A percentile compares a stretch with the other conserved stretches of the same genome.
Evolutionary conservation across 2,797 vertebrate genomes (phyloP).

Genomic region (Zenarchopterus dispar): DNA sequence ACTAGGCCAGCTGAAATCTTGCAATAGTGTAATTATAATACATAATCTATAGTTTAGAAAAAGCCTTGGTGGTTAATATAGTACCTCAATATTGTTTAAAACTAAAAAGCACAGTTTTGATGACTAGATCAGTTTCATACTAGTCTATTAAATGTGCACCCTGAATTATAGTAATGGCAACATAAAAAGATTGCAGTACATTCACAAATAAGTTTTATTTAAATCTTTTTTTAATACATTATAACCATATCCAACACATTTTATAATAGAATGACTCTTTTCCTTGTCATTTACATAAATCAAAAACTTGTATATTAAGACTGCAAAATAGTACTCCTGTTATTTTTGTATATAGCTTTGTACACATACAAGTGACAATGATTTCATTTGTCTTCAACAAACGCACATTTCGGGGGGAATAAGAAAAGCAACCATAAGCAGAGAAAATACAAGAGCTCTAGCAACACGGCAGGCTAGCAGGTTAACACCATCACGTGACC

Average conservation of each 20-base stretch:
- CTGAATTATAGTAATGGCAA: background rate
- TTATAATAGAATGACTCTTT: constrained; percentile 84
- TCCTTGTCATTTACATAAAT: constrained; percentile 80
- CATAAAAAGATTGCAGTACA: constrained; percentile 41
- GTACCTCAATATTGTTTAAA: too few relatives aligned
- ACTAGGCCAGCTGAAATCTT: too few relatives aligned
- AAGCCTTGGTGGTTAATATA: too few relatives aligned
- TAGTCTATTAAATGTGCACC: too few relatives aligned
- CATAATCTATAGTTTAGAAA: too few relatives aligned
- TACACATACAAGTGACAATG: constrained; percentile 78
- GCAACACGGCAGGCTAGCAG: constrained; percentile 72
- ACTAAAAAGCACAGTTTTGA: too few relatives aligned
- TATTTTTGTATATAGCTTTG: constrained; percentile 79
- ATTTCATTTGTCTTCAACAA: constrained; percentile 72
- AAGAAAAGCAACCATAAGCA: constrained; percentile 78
- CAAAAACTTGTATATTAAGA: constrained; percentile 83
- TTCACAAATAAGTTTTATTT: constrained; percentile 87
- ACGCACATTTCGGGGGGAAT: constrained; percentile 57
- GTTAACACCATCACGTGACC: constrained; percentile 67
- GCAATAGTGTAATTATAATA: too few relatives aligned
- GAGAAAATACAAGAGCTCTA: constrained; percentile 73
- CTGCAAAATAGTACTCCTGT: constrained; percentile 83
- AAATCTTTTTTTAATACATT: constrained; percentile 80
- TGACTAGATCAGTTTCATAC: too few relatives aligned
- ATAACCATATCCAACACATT: constrained; percentile 83